Base-by-base conservation (phyloP, 2,113 vertebrate genomes). In the Chamaea fasciata region DNA sequence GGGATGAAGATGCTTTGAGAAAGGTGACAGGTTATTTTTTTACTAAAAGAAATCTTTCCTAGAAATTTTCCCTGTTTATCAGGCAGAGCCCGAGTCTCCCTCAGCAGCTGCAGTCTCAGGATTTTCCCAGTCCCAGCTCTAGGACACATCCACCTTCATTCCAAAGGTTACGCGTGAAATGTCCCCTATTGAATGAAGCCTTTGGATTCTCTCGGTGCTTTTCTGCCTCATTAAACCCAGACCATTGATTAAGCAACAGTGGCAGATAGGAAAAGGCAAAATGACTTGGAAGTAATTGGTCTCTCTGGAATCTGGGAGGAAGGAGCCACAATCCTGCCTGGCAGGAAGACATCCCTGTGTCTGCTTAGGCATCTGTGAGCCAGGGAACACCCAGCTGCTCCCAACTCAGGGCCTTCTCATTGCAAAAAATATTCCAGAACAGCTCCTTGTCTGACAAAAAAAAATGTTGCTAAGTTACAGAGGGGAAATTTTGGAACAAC, bases 401-500 rank as follows among this genome's bases (percentile, higher is more conserved):
- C n/a, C 57, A 64, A 27, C 47, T 33, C 57, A 41, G 42, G 21
- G 79, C 68, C 55, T 46, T 64, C 33, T 41, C 53, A 50, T 47
- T 22, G 74, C 31, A 60, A 57, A 69, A 83, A 69, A 12, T 28
- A 18, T 49, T 47, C 65, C 75, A 73, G n/a, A 83, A 31, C 22
- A 80, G 67, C 22, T 92, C 28, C 33, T 79, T 35, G 53, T 47
- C 83, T 69, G 86, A 83, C 1, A 2, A 76, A 73, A 76, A 73
- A 46, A 85, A 47, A 35, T 56, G 83, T 88, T 93, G 89, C 83
- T 92, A 86, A 94, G 79, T 80, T 92, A 95, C 89, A 69, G 49
- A 60, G 67, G 10, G 89, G 74, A 63, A 30, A 83, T 77, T 86
- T 49, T 60, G 67, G 53, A 56, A 64, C 53, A 56, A 41, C 3